Evolutionary conservation across 2,113 vertebrate genomes (phyloP).

Genomic region (Archocentrus centrarchus): DNA sequence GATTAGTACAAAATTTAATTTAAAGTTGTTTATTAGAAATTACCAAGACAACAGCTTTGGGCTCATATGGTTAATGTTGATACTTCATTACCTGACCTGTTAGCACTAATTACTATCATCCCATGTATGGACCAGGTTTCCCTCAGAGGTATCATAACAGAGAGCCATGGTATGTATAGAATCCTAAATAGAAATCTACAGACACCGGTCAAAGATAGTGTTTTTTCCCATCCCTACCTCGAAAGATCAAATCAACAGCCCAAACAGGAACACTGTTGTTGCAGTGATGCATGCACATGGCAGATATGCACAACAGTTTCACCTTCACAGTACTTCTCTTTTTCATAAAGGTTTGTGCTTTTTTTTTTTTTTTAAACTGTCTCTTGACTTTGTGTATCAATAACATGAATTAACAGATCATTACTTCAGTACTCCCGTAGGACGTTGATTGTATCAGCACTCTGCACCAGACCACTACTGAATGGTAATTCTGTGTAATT

Average conservation of each 20-base stretch:
- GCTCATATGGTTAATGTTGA: background rate
- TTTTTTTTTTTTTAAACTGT: background rate
- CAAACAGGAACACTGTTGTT: background rate
- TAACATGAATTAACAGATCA: background rate
- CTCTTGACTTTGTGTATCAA: background rate
- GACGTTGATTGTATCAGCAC: fast-evolving
- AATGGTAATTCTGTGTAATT: background rate
- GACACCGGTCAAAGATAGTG: background rate
- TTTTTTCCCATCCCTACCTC: background rate
- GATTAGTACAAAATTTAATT: background rate
- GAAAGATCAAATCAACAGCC: background rate
- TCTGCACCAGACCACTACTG: background rate
- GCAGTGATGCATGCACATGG: background rate
- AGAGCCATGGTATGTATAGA: fast-evolving
- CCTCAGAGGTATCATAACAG: background rate
- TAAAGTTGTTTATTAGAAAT: background rate
- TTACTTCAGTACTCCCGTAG: fast-evolving
- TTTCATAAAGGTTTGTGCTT: background rate
- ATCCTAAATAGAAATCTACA: background rate
- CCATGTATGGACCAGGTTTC: background rate
- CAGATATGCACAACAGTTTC: background rate
- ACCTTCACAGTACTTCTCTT: background rate
- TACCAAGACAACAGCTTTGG: background rate
- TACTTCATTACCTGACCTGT: background rate
- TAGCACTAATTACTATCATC: background rate